Evolutionary conservation across 2,888 invertebrate genomes (phyloP), one percentile per base, ranked within the genome.

Genomic region (Platycnemis pennipes): DNA sequence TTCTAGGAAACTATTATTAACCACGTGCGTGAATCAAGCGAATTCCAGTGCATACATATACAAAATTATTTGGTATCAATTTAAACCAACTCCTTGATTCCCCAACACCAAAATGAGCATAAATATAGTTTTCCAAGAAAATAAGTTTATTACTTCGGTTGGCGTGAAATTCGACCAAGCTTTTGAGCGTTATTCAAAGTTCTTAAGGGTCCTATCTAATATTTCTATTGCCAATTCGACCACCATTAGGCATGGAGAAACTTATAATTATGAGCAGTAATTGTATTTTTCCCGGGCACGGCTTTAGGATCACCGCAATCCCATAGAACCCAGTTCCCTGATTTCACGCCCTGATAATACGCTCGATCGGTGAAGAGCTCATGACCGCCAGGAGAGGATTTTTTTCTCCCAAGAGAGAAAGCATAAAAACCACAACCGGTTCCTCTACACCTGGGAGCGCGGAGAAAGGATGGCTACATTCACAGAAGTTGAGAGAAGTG

Each of bases 401-500:
- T 37, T 37, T 77, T 77, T 77, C 37, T 77, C 37, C 11, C 16
- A 77, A 77, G 37, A 77, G 77, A 37, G 37, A 77, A 37, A 77
- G 37, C 77, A 37, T 37, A 77, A 77, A 77, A 37, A 77, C 77
- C 77, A 37, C 37, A 77, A 77, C 77, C 77, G 77, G 77, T 77
- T 77, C n/a, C 77, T 37, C 31, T 13, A 0, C 77, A 77, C 77
- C 77, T 77, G 31, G 37, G 77, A 77, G 7, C 77, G 77, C 16
- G 63, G 63, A 63, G 13, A 77, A 77, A 77, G 77, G 37, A 37
- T 4, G 8, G 37, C 11, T 31, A 37, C 77, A 77, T 37, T 77
- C 37, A 77, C 31, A 77, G 77, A 31, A 77, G 7, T 37, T 2
- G 77, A 37, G 77, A 77, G 77, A 8, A 31, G 77, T 3, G 77